Base-by-base conservation (phyloP, 2,113 vertebrate species). In the Fregata magnificens region DNA sequence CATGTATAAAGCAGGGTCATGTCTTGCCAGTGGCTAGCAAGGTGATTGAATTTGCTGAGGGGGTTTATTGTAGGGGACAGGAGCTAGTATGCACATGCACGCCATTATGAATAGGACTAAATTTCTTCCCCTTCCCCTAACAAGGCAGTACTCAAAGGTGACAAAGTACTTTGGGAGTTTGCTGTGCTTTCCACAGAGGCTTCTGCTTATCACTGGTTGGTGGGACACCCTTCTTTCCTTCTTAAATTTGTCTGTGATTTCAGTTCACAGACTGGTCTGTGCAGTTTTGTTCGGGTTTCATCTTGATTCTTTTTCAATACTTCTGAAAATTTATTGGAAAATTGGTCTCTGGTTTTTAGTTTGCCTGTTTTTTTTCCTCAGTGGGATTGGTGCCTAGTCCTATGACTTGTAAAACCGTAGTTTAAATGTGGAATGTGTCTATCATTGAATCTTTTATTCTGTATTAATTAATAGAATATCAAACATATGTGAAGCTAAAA, bases 401-500 rank as follows among this genome's bases (percentile, higher is more conserved):
- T 71, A 9, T n/a, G 67, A 86, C 2, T 7, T 62, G 31, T 62
- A 83, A 89, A 72, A 26, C 36, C 3, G 0, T 7, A 13, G 8
- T 45, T 93, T 34, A 44, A 28, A 45, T 16, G 65, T 59, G n/a
- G 19, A 25, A 7, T 2, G 11, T 78, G 31, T n/a, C 69, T 25
- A 2, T 65, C 20, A 5, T 18, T 45, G 36, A 16, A 19, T 45
- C 9, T 28, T 53, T 21, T 7, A 14, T 28, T 52, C 24, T 66
- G 29, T 5, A 18, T 44, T 14, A 20, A 13, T 52, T 65, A 31
- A 16, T 2, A n/a, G 34, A 20, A 6, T 26, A 10, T 28, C 36
- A 61, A 12, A 25, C 5, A 7, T 2, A 1, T 0, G 17, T 5
- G 53, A 18, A 31, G 42, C 34, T 49, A 59, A 45, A 56, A 12